These are phyloP conservation scores for Druon quercuslanigerum DNA, from an alignment of 1,140 invertebrate genomes.

Conservation along the genomic window DNA sequence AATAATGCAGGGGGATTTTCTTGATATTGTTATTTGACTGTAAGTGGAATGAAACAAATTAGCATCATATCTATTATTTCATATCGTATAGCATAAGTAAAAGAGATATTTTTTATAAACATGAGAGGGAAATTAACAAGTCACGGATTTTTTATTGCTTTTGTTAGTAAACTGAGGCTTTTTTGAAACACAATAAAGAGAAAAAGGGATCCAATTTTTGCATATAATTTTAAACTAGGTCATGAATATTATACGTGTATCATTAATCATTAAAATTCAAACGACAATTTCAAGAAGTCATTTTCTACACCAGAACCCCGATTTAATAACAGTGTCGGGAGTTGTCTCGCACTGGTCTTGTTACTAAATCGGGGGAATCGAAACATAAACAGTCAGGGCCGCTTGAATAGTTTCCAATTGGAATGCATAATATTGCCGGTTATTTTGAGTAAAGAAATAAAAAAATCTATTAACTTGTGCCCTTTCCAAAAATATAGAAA, in stretches of 20 bases:
- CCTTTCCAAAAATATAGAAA: no score
- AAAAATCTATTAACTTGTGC: no score
- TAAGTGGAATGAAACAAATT: background rate
- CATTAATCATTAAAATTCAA: background rate
- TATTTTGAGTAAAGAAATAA: no score
- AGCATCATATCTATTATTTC: background rate
- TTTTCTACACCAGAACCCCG: background rate
- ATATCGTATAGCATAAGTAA: background rate
- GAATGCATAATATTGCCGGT: no score
- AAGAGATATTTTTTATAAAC: constrained; percentile 17
- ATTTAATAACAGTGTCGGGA: no score
- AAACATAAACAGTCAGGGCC: no score
- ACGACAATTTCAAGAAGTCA: background rate
- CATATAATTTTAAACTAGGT: background rate
- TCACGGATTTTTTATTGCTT: background rate
- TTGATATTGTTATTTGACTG: background rate
- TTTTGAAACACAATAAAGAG: background rate
- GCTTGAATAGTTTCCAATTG: no score
- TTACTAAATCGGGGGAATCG: no score
- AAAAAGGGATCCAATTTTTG: constrained; percentile 11
- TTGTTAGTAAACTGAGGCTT: background rate
- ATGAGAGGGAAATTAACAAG: background rate
- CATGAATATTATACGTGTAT: no score
- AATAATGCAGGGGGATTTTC: background rate
- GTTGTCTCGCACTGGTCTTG: no score